Base-by-base conservation (phyloP, 2,797 vertebrate genomes). In the Esox lucius region DNA sequence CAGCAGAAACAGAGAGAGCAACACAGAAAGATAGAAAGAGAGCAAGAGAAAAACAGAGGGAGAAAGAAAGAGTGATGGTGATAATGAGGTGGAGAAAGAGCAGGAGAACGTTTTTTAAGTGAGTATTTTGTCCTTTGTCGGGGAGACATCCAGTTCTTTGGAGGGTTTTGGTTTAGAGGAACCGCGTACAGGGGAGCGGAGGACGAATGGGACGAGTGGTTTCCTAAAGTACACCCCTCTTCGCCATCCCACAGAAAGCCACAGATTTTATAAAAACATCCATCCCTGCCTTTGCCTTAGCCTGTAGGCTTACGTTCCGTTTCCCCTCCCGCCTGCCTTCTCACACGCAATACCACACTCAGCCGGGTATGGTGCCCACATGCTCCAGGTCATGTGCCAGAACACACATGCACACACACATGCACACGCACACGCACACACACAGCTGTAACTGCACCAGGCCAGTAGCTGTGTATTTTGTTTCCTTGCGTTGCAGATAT, bases 231-330 rank as follows among this genome's bases (percentile, higher is more conserved):
- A 78, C 71, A 31, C 26, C 46, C 72, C 1, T 31, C 69, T 72
- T 79, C 80, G 33, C 68, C 16, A 84, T 90, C 77, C 84, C 81
- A 78, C 61, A 82, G 84, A 84, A 88, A 91, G 88, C 83, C 79
- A 85, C 59, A 76, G 74, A 80, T 85, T 85, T 87, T 77, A 81
- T 82, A 71, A 87, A 92, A 91, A 90, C 87, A 90, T 83, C 79
- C 85, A 88, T 86, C 74, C 78, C 85, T 79, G 82, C 81, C 82
- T 77, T 79, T 78, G 66, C 7, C 81, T 83, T 79, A 59, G 46
- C 75, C 59, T 68, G 82, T 19, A 80, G 51, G 35, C 35, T 39
- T 35, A 3, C 19, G 16, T 19, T 81, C 73, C 71, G 65, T 26
- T 49, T 42, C 13, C 22, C 13, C n/a, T 12, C 42, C 22, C 5